Evolutionary conservation across 2,888 invertebrate species (phyloP).

Genomic region (Drosophila aldrichi): DNA sequence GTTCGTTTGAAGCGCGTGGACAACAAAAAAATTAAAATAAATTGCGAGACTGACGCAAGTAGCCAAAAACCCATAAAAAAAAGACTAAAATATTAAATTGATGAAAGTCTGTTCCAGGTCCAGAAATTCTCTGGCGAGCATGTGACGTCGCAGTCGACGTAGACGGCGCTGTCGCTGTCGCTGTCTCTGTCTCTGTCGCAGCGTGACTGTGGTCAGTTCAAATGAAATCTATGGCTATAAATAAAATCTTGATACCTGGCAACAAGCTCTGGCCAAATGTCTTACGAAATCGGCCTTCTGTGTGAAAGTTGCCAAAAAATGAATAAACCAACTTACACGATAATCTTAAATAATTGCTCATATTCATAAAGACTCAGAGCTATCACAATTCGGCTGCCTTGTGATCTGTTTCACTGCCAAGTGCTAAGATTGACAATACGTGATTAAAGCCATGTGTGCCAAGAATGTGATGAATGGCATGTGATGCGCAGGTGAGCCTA

Average conservation of each 20-base stretch:
- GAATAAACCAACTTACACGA: slow-evolving; percentile 3
- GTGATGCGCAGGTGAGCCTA: slow-evolving; percentile 15
- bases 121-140: slow-evolving; percentile 21
- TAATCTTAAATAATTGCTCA: slow-evolving; percentile 24
- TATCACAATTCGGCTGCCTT: slow-evolving; percentile 14
- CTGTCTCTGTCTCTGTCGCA: background rate
- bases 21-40: slow-evolving; percentile 74
- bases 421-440: slow-evolving; percentile 21
- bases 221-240: slow-evolving; percentile 23
- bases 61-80: slow-evolving; percentile 36
- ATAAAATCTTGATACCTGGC: slow-evolving; percentile 53
- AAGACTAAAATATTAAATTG: slow-evolving; percentile 3
- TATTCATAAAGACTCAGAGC: slow-evolving; percentile 1
- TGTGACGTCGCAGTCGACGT: slow-evolving; percentile 47
- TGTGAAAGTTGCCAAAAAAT: slow-evolving; percentile 44
- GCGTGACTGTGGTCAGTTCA: slow-evolving; percentile 76
- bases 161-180: slow-evolving; percentile 24
- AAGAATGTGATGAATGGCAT: slow-evolving; percentile 4
- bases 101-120: slow-evolving; percentile 19
- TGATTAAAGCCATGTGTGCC: slow-evolving; percentile 11
- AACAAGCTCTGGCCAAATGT: slow-evolving; percentile 50
- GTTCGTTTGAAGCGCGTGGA: slow-evolving; percentile 39
- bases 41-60: slow-evolving; percentile 55
- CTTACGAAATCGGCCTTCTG: slow-evolving; percentile 61
- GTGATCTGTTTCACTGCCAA: slow-evolving; percentile 24